Percentiles rank a stretch among this genome's conserved stretches.
phyloP scores from a whole-genome alignment of 2,797 vertebrate species.

The Enteromius thamalakanensis region DNA sequence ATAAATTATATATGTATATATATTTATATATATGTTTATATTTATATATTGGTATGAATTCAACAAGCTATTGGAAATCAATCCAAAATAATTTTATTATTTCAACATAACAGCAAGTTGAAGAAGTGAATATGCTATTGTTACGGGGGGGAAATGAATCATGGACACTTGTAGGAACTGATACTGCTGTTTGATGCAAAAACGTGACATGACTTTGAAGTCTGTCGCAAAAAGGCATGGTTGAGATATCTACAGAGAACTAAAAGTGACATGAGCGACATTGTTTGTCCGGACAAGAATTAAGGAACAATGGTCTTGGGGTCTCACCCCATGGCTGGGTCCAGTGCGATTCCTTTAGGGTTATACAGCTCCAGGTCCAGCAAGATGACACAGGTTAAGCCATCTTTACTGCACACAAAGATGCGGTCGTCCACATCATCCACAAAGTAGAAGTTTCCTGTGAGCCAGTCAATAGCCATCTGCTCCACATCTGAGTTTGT shows the following conservation, averaged over 20 bases:
- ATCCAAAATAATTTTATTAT: neutral
- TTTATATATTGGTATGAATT: neutral
- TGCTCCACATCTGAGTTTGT: conserved; percentile 88
- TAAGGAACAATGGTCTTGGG: neutral
- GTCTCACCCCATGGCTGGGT: conserved; percentile 93
- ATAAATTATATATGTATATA: neutral
- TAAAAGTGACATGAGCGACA: neutral
- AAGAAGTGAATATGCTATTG: neutral
- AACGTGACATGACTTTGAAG: neutral
- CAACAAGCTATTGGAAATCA: neutral
- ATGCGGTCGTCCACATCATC: conserved; percentile 95
- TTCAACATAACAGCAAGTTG: neutral
- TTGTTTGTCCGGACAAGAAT: neutral
- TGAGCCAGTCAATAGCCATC: conserved; percentile 99
- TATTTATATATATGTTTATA: neutral
- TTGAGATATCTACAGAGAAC: neutral
- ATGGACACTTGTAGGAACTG: conserved; percentile 27
- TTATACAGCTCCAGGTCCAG: conserved; percentile 95
- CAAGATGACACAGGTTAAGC: conserved; percentile 92
- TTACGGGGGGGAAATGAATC: no score
- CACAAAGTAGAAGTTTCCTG: conserved; percentile 98
- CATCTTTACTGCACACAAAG: conserved; percentile 94
- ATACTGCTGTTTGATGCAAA: neutral
- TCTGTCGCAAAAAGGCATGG: neutral
- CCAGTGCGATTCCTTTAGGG: conserved; percentile 93